Evolutionary conservation across 2,797 vertebrate genomes (phyloP), one percentile per base, ranked within the genome.

Genomic region (Coendou prehensilis): DNA sequence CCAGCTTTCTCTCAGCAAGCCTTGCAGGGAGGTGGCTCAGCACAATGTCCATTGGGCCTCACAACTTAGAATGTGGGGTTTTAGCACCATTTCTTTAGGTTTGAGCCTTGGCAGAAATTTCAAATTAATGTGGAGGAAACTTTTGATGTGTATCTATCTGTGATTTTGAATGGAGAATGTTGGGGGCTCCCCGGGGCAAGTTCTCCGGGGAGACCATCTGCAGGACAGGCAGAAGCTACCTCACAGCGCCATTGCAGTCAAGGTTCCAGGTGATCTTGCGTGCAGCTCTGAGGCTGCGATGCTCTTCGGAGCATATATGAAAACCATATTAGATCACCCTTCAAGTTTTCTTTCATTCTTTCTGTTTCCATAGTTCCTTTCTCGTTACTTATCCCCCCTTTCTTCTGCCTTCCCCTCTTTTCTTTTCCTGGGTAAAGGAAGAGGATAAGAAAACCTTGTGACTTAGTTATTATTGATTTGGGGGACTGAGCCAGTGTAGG

Each of bases 221-320:
- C 41, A 59, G 18, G 18, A 22, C 28, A 26, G 41, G 22, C 59
- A 54, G 45, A 10, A 50, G 30, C n/a, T 57, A 18, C 3, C 13
- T 26, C 0, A 2, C 6, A 3, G 1, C 0, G 0, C 33, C 1
- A 2, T 0, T 41, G 28, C 23, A 22, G 1, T 26, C 67, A 28
- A 87, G 26, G 9, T 30, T 64, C 57, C 8, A 8, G 30, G 18
- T 41, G 23, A 59, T n/a, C 28, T 28, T 18, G 2, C 9, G 1
- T 6, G 41, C 28, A 41, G 14, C 81, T 64, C 64, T 33, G 45
- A 63, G 69, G n/a, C 23, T 52, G 37, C 50, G 23, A 10, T 23
- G 5, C 4, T 22, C 23, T 20, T 85, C n/a, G 23, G 8, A 6
- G 37, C 37, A 41, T 41, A 41, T 41, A 41, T 41, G 2, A 41